Evolutionary conservation across 2,888 invertebrate genomes (phyloP), one percentile per base, ranked within the genome.

Genomic region (Nebria salina): DNA sequence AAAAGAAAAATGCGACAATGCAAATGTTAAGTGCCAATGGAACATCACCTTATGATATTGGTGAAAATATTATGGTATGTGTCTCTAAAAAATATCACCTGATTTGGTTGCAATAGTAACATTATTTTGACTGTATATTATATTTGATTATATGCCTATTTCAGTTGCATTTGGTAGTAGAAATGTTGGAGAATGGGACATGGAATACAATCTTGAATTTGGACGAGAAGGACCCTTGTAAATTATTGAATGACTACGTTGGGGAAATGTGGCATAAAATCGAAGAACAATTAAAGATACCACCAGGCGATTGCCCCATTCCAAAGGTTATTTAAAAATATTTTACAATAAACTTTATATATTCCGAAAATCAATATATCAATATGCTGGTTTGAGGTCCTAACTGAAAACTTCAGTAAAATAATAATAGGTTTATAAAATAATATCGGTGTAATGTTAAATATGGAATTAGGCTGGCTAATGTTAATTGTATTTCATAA

Each of bases 171-270:
- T 70, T 80, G 15, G 15, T 75, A 20, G 80, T 72, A 7, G 70
- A 80, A 65, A 75, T 72, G 20, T 75, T 41, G 15, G 80, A 80
- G 13, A 15, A 75, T 42, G 70, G 54, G n/a, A 25, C 8, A 64
- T 80, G 80, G 80, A 75, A 70, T 54, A 26, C n/a, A 64, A 70
- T 75, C n/a, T 13, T 80, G 15, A 75, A 75, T 9, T 25, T 75
- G 64, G 80, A 80, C 26, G 80, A 80, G 68, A 80, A 80, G 42
- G 72, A 80, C 43, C 80, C 80, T 15, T 80, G 80, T 20, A 64
- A 75, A 54, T 26, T 80, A 25, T 65, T 80, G 26, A 75, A 80
- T 42, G 80, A 80, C 72, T 80, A 80, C n/a, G 70, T 80, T 11
- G 80, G 66, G n/a, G 80, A 80, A 26, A 54, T 68, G 11, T 80